Evolutionary conservation across 2,888 invertebrate species (phyloP).

Genomic region (Papilio protenor): DNA sequence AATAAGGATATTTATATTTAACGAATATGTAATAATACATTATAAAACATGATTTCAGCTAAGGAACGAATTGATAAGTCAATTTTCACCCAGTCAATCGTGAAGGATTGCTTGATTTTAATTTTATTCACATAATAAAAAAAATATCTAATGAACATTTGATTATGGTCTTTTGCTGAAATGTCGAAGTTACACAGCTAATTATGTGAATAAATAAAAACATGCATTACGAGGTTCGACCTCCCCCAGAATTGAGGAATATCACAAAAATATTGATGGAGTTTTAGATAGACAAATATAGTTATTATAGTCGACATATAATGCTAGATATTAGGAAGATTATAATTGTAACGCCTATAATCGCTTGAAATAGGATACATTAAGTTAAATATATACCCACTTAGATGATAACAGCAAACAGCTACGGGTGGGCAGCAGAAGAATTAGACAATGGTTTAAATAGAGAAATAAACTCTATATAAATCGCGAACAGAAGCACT

Average conservation of each 20-base stretch:
- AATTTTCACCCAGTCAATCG: conserved; percentile 79
- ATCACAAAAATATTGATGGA: conserved; percentile 67
- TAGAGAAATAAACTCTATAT: neutral
- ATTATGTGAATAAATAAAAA: conserved; percentile 45
- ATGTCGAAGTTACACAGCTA: neutral
- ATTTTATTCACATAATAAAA: conserved; percentile 14
- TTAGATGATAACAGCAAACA: conserved; percentile 46
- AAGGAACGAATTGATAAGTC: conserved; percentile 70
- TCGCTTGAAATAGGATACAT: conserved; percentile 65
- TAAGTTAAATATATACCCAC: conserved; percentile 65
- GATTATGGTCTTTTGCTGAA: neutral
- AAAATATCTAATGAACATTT: neutral
- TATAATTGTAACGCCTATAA: conserved; percentile 68
- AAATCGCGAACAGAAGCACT: neutral
- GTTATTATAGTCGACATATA: conserved; percentile 63
- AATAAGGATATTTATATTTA: conserved; percentile 70
- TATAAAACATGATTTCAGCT: conserved; percentile 63
- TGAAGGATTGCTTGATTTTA: conserved; percentile 43
- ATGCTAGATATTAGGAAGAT: conserved; percentile 64
- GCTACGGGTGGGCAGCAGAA: neutral
- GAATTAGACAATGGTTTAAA: neutral
- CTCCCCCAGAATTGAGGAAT: conserved; percentile 58
- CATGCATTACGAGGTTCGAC: conserved; percentile 61
- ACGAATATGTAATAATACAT: conserved; percentile 55
- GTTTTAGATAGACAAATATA: conserved; percentile 80